Evolutionary conservation across 2,888 invertebrate genomes (phyloP), one percentile per base, ranked within the genome.

Genomic region (Arge pagana): DNA sequence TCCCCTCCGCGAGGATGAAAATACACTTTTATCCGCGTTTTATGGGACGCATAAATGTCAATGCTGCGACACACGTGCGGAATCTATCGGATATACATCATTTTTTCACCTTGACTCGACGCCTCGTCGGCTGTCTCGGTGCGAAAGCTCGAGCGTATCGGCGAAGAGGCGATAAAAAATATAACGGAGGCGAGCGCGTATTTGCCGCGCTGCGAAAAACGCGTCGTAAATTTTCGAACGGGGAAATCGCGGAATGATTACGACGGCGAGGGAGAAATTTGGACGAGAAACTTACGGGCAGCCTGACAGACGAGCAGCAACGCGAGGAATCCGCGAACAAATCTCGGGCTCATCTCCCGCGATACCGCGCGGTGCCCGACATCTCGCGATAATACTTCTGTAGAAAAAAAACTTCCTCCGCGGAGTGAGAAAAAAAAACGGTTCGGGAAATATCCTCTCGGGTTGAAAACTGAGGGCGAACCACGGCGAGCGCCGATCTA

Each of bases 11-110:
- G 19, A 15, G 23, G 45, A 45, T 45, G 35, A 45, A 45, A 45
- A 31, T 30, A 18, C 11, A 45, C 33, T 23, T 33, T 21, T 43
- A 33, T 21, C 16, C 16, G 18, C 19, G 42, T 45, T 45, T 45
- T 33, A 45, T 45, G 33, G 35, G 23, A 15, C 33, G 23, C 23
- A 45, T 45, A 45, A 45, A 45, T 45, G 45, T 45, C 45, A 16
- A 45, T 45, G 23, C 33, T 24, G 11, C 15, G 35, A 35, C 45
- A 45, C 33, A 45, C 28, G 28, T 3, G n/a, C 2, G 4, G 21
- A 33, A 33, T 23, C 31, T 45, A 23, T 33, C 33, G 23, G n/a
- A 45, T 33, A 45, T 45, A 35, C 45, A 45, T 45, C 45, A 45
- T 24, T 45, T 19, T 18, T 8, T 8, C 18, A 8, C 16, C 26